Percentiles rank a stretch among this genome's conserved stretches.
Evolutionary conservation across 1,140 invertebrate genomes (phyloP).

Genomic region (Bactericera cockerelli): DNA sequence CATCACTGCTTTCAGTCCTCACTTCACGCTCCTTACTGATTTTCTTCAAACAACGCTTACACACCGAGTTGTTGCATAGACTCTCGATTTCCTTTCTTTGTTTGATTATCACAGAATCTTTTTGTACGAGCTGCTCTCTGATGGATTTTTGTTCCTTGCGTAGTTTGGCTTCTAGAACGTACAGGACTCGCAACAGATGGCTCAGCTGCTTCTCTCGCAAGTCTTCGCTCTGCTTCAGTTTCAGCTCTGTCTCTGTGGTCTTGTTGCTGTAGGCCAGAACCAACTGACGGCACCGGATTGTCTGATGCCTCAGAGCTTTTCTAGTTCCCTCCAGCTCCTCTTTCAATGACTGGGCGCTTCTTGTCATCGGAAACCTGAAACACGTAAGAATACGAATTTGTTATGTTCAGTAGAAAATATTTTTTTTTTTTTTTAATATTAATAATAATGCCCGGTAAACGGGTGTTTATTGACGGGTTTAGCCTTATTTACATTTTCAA

Average conservation of each 20-base stretch:
- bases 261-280: not conserved
- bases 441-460: too few species aligned
- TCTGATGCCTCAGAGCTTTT: slow-evolving; percentile 3
- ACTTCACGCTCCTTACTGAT: not conserved
- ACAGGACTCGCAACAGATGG: slow-evolving; percentile 41
- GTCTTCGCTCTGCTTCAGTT: not conserved
- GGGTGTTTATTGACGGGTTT: too few species aligned
- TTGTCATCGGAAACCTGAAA: slow-evolving; percentile 9
- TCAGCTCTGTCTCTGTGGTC: slow-evolving; percentile 1
- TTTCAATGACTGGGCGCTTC: slow-evolving; percentile 4
- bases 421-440: too few species aligned
- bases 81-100: slow-evolving; percentile 51
- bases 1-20: not conserved
- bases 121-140: slow-evolving; percentile 44
- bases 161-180: slow-evolving; percentile 50
- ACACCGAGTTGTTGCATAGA: slow-evolving; percentile 33
- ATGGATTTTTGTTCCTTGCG: slow-evolving; percentile 58
- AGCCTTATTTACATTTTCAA: too few species aligned
- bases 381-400: too few species aligned
- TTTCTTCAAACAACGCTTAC: slow-evolving; percentile 12
- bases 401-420: too few species aligned
- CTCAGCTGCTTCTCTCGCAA: slow-evolving; percentile 2
- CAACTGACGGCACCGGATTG: not conserved
- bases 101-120: slow-evolving; percentile 49
- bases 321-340: slow-evolving; percentile 1